These are phyloP conservation scores for Thumatha senex DNA, from an alignment of 2,888 invertebrate species.

Conservation along the genomic window DNA sequence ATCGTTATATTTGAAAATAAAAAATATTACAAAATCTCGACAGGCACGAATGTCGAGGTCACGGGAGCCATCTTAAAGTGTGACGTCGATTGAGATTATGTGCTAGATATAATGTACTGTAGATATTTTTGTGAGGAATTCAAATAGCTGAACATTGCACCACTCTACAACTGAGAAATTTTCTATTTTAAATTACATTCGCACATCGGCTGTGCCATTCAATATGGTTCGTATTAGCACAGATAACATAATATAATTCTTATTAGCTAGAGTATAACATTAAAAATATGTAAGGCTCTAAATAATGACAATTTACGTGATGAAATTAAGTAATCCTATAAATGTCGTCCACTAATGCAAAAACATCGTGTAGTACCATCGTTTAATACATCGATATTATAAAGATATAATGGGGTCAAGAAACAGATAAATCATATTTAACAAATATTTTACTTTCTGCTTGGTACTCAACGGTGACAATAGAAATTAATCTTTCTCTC, in stretches of 20 bases:
- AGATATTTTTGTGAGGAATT: slow-evolving; percentile 33
- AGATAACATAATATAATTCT: slow-evolving; percentile 5
- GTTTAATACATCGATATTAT: no score
- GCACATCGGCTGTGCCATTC: slow-evolving; percentile 1
- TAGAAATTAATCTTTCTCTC: no score
- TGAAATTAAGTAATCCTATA: no score
- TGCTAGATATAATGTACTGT: slow-evolving; percentile 29
- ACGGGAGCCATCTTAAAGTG: slow-evolving; percentile 27
- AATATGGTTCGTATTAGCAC: slow-evolving; percentile 9
- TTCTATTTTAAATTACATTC: slow-evolving; percentile 17
- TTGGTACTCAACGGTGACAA: no score
- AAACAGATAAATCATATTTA: no score
- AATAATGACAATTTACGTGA: no score
- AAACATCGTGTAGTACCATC: no score
- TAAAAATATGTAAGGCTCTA: not conserved
- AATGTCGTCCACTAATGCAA: no score
- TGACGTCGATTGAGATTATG: slow-evolving; percentile 32
- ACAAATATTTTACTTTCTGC: no score
- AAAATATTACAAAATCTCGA: slow-evolving; percentile 13
- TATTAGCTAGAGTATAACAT: slow-evolving; percentile 3
- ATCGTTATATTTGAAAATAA: slow-evolving; percentile 13
- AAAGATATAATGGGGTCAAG: no score
- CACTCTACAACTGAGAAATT: slow-evolving; percentile 18
- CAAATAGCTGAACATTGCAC: slow-evolving; percentile 25
- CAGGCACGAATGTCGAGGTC: slow-evolving; percentile 25